phyloP scores from a whole-genome alignment of 2,113 vertebrate species.

The Tilapia sparmanii region DNA sequence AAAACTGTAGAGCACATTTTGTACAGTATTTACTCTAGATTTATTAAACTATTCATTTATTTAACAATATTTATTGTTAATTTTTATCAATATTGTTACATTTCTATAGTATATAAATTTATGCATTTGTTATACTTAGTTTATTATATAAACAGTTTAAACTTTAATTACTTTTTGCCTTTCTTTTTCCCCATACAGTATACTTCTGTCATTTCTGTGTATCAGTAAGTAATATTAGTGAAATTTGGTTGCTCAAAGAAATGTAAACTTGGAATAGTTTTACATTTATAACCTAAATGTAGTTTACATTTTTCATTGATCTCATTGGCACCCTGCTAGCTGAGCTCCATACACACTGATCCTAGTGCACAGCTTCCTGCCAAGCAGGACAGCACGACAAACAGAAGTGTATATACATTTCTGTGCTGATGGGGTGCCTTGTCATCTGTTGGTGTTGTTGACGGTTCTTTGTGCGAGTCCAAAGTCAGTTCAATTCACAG shows the following conservation, averaged over 20 bases:
- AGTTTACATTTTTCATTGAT: neutral
- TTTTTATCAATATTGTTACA: neutral
- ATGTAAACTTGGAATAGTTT: neutral
- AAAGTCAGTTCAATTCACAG: fast-evolving
- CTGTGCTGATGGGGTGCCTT: neutral
- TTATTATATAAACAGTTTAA: neutral
- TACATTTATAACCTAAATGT: neutral
- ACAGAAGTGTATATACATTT: neutral
- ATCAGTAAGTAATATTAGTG: neutral
- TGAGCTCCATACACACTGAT: neutral
- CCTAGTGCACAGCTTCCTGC: neutral
- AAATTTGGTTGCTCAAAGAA: neutral
- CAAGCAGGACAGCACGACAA: neutral
- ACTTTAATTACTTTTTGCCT: neutral
- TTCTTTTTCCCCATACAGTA: neutral
- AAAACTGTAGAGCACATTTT: neutral
- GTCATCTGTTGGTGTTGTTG: neutral
- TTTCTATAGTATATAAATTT: fast-evolving
- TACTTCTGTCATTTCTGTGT: neutral
- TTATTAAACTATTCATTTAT: neutral
- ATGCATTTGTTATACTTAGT: neutral
- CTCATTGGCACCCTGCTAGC: neutral
- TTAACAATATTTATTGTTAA: neutral
- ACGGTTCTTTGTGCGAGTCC: neutral
- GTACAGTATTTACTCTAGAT: neutral